Evolutionary conservation across 2,888 invertebrate genomes (phyloP), one percentile per base, ranked within the genome.

Genomic region (Odontocerum albicorne): DNA sequence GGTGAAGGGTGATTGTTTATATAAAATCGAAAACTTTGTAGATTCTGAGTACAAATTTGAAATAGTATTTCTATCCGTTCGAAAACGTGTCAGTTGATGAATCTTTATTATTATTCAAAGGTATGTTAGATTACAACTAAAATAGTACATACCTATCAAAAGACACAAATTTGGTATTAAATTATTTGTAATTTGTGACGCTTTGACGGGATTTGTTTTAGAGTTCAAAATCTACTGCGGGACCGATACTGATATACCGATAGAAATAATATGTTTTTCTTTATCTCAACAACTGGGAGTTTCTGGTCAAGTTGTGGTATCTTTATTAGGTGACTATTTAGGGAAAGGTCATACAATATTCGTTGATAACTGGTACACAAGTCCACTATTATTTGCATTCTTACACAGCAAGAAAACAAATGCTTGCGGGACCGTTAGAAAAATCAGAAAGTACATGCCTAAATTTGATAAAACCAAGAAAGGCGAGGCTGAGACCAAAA

Each of bases 361-460:
- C n/a, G 27, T 32, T 1, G 51, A 43, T 44, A 21, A 51, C 22
- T 51, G 51, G 44, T 51, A 51, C 16, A 44, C 51, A 2, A 36
- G 36, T 31, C 52, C 52, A 8, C n/a, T 15, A n/a, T 22, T 52
- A 10, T 45, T 45, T 32, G 35, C 16, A 19, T 45, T 22, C 31
- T 16, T 45, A 4, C 31, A 35, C 16, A 21, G 20, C 4, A 32
- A 36, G 4, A 27, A 45, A 1, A 52, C 52, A 10, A 52, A 52
- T 15, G 45, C 39, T 7, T 52, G 45, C 15, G 45, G 31, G 4
- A 12, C 38, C 1, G 51, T 44, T 4, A 6, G 32, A 16, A 35
- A 19, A 7, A 44, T 15, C 12, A 22, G 52, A 4, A 32, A 38
- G n/a, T n/a, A 45, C 6, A 45, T 52, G 52, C 45, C 52, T 3